phyloP scores from a whole-genome alignment of 2,888 invertebrate species.

The Ctenicera cuprea region DNA sequence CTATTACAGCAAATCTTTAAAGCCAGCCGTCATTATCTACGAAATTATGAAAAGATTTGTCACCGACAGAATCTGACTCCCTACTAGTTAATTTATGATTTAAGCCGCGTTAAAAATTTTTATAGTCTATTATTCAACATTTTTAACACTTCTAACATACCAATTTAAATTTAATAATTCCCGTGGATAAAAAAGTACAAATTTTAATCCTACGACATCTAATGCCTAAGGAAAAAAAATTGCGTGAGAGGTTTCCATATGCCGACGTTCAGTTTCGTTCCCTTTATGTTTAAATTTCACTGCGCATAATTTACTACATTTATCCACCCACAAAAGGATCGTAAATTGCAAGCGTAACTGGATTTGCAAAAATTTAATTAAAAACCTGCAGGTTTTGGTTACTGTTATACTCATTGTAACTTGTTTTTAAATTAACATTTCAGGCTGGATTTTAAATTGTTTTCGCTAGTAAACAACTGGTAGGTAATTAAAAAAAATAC shows the following conservation, averaged over 20 bases:
- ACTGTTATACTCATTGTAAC: no score
- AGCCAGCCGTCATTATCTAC: background rate
- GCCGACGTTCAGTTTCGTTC: background rate
- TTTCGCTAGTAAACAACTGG: no score
- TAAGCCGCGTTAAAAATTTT: background rate
- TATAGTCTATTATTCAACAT: no score
- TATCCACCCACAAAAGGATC: slow-evolving; percentile 12
- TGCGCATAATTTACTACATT: background rate
- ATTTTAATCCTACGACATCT: no score
- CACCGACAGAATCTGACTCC: background rate
- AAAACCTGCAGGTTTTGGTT: background rate
- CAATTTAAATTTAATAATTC: no score
- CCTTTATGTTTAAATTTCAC: background rate
- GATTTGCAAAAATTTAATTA: slow-evolving; percentile 23
- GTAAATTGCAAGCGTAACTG: slow-evolving; percentile 5
- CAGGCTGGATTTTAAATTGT: no score
- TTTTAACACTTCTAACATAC: no score
- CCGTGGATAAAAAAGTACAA: background rate
- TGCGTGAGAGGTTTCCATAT: background rate
- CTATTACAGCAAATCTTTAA: background rate
- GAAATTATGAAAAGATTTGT: slow-evolving; percentile 15
- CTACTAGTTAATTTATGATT: slow-evolving; percentile 1
- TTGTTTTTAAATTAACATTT: no score
- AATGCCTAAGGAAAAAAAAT: background rate
- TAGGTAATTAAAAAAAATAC: no score